Conservation (phyloP, 2,113 vertebrate genomes). For the Narcine bancroftii region DNA sequence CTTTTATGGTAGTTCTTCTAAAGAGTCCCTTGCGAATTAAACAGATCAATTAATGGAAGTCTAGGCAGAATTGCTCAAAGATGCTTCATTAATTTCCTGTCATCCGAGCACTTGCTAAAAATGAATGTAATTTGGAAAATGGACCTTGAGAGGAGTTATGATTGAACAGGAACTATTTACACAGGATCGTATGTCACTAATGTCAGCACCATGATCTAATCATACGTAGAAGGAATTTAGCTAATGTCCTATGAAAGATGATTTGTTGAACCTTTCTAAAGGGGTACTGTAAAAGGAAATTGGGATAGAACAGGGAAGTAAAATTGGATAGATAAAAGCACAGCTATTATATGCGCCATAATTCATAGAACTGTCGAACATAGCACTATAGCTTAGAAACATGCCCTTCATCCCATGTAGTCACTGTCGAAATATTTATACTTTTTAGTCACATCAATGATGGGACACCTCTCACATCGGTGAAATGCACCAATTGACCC, state of each 20-base stretch:
- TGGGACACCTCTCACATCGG: too few species aligned
- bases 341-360: background rate
- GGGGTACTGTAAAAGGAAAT: background rate
- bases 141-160: background rate
- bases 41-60: background rate
- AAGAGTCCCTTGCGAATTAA: background rate
- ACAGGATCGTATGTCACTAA: conserved; percentile 5
- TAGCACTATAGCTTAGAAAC: too few species aligned
- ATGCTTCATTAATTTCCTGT: background rate
- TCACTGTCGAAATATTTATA: too few species aligned
- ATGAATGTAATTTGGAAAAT: conserved; percentile 19
- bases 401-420: too few species aligned
- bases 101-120: background rate
- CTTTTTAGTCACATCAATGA: too few species aligned
- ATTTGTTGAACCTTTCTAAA: background rate
- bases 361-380: too few species aligned
- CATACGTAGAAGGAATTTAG: background rate
- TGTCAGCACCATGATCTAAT: background rate
- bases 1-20: conserved; percentile 14
- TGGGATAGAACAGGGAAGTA: background rate
- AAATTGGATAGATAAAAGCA: background rate
- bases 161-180: background rate
- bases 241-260: background rate
- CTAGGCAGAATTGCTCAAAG: conserved; percentile 1
- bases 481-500: too few species aligned